Base-by-base conservation (phyloP, 2,888 invertebrate species). In the Eupithecia insigniata region DNA sequence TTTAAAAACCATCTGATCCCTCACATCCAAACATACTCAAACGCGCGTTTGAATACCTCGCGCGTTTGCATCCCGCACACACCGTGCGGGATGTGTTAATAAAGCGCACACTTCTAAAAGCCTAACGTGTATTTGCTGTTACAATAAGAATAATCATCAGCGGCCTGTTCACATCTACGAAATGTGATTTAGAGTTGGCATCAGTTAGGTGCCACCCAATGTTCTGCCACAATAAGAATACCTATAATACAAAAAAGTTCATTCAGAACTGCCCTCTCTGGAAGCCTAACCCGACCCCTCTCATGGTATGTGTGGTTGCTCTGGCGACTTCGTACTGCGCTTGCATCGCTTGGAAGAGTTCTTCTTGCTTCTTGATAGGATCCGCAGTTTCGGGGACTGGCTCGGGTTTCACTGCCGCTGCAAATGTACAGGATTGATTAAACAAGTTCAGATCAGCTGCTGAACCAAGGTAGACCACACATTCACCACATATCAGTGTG, bases 251-350 rank as follows among this genome's bases (percentile, higher is more conserved):
- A 55, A 55, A 55, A 26, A 30, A 70, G 30, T 39, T 66, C 26
- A 55, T 61, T 72, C 88, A 93, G 81, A 85, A 91, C 82, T 91
- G 93, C 62, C 90, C 90, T 30, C 95, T 87, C 72, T 92, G 92
- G 90, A 98, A 98, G 67, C 98, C 98, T 43, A 98, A 93, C 0
- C 98, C 98, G 0, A 98, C 97, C 0, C 98, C 98, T 1, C 99
- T 95, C 95, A 99, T 99, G 14, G 99, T 99, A 92, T 99, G 99
- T 0, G 99, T 99, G 28, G 98, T 97, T 78, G 98, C 97, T 46
- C 99, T 95, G 0, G 99, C 99, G 69, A 98, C 98, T 90, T 99
- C 98, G 87, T 99, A 99, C 89, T 99, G 99, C 80, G 98, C 97
- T 86, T 99, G 99, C 96, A 99, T 97, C 67, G 97, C 97, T 79